Conservation (phyloP, 2,113 vertebrate species). For the Sminthopsis crassicaudata region DNA sequence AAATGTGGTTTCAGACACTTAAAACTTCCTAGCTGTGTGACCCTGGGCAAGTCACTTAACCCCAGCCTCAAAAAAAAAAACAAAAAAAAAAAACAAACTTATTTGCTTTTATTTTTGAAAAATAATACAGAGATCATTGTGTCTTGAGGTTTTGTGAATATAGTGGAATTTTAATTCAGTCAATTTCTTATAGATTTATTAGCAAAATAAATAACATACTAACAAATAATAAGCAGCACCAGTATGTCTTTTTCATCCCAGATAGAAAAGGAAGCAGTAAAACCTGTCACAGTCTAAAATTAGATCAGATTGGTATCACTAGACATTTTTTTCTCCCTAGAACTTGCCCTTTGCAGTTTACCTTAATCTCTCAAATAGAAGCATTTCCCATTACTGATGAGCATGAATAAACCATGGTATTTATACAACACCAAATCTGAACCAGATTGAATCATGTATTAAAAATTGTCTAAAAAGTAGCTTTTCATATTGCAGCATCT, state of each 20-base stretch:
- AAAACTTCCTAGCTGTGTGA: no score
- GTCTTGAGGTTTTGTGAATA: background rate
- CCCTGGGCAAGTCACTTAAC: no score
- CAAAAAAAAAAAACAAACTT: no score
- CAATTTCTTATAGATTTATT: conserved; percentile 52
- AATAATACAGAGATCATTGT: background rate
- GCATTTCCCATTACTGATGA: background rate
- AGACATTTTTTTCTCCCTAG: conserved; percentile 63
- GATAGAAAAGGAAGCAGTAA: conserved; percentile 67
- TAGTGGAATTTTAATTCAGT: background rate
- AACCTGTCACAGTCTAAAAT: conserved; percentile 81
- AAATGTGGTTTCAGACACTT: no score
- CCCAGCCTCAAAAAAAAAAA: no score
- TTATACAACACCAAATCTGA: conserved; percentile 63
- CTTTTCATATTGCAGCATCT: conserved; percentile 38
- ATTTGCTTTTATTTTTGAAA: background rate
- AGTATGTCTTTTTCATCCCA: conserved; percentile 58
- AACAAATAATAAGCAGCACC: conserved; percentile 29
- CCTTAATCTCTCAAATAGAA: conserved; percentile 66
- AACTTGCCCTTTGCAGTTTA: conserved; percentile 62
- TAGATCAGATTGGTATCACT: conserved; percentile 65
- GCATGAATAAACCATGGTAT: conserved; percentile 53
- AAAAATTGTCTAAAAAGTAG: conserved; percentile 67
- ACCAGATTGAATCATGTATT: conserved; percentile 69
- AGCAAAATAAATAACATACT: background rate